phyloP scores from a whole-genome alignment of 1,140 invertebrate species.

The Drosophila navojoa region DNA sequence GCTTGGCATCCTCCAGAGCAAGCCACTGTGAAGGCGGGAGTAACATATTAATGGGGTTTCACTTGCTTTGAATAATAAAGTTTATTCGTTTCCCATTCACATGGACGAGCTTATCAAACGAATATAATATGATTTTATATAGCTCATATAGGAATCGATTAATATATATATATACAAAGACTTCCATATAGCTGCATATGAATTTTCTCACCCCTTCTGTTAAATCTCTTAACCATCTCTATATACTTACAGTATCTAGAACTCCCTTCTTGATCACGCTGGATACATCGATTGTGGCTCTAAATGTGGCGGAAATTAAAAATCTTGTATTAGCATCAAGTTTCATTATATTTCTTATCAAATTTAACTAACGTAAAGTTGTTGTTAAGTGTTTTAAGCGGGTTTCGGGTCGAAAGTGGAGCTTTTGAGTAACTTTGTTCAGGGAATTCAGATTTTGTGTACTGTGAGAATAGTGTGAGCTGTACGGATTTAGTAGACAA shows the following conservation, averaged over 20 bases:
- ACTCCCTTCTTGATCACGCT: conserved; percentile 88
- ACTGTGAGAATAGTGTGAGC: conserved; percentile 6
- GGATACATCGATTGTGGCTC: conserved; percentile 88
- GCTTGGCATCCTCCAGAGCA: conserved; percentile 96
- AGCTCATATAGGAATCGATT: too few species aligned
- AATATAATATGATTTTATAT: too few species aligned
- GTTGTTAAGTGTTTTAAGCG: conserved; percentile 43
- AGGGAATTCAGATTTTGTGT: conserved; percentile 1
- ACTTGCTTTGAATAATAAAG: too few species aligned
- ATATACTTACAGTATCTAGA: conserved; percentile 87
- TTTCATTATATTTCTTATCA: not conserved
- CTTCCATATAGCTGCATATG: too few species aligned
- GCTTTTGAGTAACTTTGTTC: conserved; percentile 2
- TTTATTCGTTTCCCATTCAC: too few species aligned
- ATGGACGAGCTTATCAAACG: too few species aligned
- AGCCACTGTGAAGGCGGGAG: conserved; percentile 90
- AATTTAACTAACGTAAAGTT: not conserved
- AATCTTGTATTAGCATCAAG: conserved; percentile 9
- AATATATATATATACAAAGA: too few species aligned
- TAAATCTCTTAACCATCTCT: too few species aligned
- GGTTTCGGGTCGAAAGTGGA: conserved; percentile 16
- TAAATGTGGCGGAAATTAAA: conserved; percentile 53
- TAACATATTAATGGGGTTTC: not conserved
- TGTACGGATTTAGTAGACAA: conserved; percentile 6
- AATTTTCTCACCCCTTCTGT: too few species aligned